These are phyloP conservation scores for Andrena camellia DNA, from an alignment of 2,888 invertebrate species.

Conservation along the genomic window DNA sequence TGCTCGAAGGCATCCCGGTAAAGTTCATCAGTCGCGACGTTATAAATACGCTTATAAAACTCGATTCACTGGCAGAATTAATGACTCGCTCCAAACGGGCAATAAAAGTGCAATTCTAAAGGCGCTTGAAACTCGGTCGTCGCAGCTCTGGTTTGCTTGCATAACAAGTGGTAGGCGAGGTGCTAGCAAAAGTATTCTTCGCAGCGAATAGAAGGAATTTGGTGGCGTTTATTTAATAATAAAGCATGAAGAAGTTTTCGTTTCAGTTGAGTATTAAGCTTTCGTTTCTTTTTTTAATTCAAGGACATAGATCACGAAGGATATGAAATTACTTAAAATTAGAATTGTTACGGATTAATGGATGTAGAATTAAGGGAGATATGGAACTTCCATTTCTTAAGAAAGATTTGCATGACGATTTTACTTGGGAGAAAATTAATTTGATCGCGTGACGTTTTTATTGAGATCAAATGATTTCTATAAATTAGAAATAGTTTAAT, in stretches of 20 bases:
- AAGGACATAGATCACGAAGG: no score
- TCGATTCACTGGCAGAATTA: neutral
- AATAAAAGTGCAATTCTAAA: conserved; percentile 13
- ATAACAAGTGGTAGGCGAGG: conserved; percentile 4
- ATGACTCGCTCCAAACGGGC: neutral
- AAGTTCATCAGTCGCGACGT: conserved; percentile 41
- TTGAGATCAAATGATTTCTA: no score
- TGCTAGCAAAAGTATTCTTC: neutral
- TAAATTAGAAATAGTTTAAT: no score
- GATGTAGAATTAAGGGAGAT: no score
- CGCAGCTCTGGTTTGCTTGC: neutral
- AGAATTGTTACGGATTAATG: no score
- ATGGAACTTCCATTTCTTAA: no score
- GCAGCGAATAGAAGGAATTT: neutral
- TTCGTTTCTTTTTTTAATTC: neutral
- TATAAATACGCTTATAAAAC: conserved; percentile 12
- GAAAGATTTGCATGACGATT: no score
- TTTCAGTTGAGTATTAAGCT: neutral
- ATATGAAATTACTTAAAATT: no score
- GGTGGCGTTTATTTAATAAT: neutral
- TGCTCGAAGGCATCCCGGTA: conserved; percentile 28
- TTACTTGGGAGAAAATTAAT: no score
- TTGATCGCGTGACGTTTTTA: no score
- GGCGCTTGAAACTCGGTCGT: neutral
- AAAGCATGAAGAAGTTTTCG: neutral